Conservation (phyloP, 2,888 invertebrate genomes). For the Brachypterus glaber region DNA sequence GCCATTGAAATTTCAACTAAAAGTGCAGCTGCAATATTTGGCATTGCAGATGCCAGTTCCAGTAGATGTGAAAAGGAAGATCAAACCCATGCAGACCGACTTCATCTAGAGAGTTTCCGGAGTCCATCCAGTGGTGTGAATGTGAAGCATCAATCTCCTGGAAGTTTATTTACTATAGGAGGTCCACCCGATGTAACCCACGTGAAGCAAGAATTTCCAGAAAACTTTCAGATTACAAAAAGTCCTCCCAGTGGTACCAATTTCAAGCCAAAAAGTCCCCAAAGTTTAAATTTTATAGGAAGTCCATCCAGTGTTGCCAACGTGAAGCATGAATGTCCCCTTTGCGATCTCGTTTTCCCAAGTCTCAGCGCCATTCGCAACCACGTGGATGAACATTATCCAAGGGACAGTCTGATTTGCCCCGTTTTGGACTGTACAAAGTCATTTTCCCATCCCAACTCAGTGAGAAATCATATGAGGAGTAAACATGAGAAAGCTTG, state of each 20-base stretch:
- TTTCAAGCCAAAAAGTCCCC: too few species aligned
- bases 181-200: too few species aligned
- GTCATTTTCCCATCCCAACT: constrained; percentile 74
- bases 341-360: constrained; percentile 59
- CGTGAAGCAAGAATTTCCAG: too few species aligned
- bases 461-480: constrained; percentile 80
- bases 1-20: constrained; percentile 28
- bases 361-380: constrained; percentile 59
- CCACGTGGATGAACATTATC: constrained; percentile 75
- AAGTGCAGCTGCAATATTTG: constrained; percentile 40
- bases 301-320: too few species aligned
- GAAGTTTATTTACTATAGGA: too few species aligned
- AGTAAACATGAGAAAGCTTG: constrained; percentile 72
- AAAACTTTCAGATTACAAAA: too few species aligned
- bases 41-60: constrained; percentile 52
- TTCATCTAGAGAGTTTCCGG: constrained; percentile 29
- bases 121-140: constrained; percentile 28
- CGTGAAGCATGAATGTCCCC: constrained; percentile 55
- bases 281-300: too few species aligned
- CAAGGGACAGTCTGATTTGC: constrained; percentile 73
- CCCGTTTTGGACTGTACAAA: constrained; percentile 68
- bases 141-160: too few species aligned
- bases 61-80: constrained; percentile 34
- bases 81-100: constrained; percentile 34
- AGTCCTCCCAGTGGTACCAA: too few species aligned